Evolutionary conservation across 2,888 invertebrate species (phyloP), one percentile per base, ranked within the genome.

Genomic region (Synanthedon andrenaeformis): DNA sequence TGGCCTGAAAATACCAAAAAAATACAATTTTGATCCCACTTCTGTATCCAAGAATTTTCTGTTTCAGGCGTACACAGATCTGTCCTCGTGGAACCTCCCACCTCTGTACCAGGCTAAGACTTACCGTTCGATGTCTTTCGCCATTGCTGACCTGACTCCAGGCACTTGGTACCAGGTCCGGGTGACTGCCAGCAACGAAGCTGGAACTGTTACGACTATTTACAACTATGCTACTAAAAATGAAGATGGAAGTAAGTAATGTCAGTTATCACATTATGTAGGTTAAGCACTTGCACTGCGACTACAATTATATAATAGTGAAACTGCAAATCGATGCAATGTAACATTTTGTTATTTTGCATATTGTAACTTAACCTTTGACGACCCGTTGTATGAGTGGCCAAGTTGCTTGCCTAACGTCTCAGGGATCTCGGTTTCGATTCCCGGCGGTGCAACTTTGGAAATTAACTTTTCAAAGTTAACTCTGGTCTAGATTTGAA

Each of bases 111-210:
- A 79, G 54, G 59, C 74, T 0, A 75, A 74, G 56, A 58, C 64
- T 0, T 78, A 75, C 55, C 77, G 79, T 2, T 70, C 78, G 6
- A 71, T 73, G 3, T 74, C 77, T 1, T 76, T 88, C 51, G 77
- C 79, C 0, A 81, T 90, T 45, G 67, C 82, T 0, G 89, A 89
- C 50, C 81, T 92, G 6, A 67, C 79, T 0, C 88, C 92, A 0
- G 91, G 89, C 6, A 89, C 90, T 0, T 90, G 91, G 89, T 92
- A 92, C 74, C 88, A 89, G 59, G 74, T 92, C 55, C 77, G 88
- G 28, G 85, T 92, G 4, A 88, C 88, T 0, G 91, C 91, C 0
- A 82, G 87, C 59, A 92, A 90, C 63, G 91, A 91, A 55, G 92
- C 92, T 1, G 92, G 92, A 0, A 82, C 87, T 12, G 88, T 90